Evolutionary conservation across 2,797 vertebrate genomes (phyloP), one percentile per base, ranked within the genome.

Genomic region (Pipistrellus nathusii): DNA sequence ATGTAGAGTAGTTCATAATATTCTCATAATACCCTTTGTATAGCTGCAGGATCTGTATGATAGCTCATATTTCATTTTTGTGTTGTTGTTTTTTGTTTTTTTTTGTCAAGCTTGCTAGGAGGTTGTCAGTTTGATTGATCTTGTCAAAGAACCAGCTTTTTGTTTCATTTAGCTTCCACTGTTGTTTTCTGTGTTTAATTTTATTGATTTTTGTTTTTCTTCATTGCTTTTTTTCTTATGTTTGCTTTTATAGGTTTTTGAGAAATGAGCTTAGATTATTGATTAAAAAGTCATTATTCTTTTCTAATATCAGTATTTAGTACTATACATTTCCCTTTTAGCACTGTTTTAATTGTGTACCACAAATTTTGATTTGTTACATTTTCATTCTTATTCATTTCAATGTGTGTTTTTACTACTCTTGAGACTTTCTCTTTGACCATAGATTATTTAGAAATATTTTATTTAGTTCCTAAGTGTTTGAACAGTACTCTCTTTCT

Each of bases 401-500:
- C 25, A 85, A 0, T 94, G 14, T 85, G 7, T 78, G 35, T 78
- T 76, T 84, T 66, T 48, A 44, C 77, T 77, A 89, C 35, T 27
- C 20, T 76, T 41, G 13, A 85, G n/a, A 82, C 48, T 88, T 91
- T 35, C 27, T 76, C 14, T 85, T 75, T 93, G 71, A 77, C 17
- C 25, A 75, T 53, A 23, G 44, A 51, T 95, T 88, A 80, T 44
- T 76, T 81, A 95, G 64, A 87, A 78, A 93, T 83, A 32, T 44
- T 75, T 73, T 72, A 32, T 44, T 75, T 73, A 57, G 75, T 91
- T 88, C 69, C 32, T 17, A 83, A 83, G 38, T 83, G 8, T 57
- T 89, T 85, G 44, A 14, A 51, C 62, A 27, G 89, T 84, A 81
- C 6, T n/a, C 30, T 69, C 8, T n/a, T 21, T 75, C 44, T 90